Conservation (phyloP, 2,113 vertebrate genomes). For the Bucco capensis region DNA sequence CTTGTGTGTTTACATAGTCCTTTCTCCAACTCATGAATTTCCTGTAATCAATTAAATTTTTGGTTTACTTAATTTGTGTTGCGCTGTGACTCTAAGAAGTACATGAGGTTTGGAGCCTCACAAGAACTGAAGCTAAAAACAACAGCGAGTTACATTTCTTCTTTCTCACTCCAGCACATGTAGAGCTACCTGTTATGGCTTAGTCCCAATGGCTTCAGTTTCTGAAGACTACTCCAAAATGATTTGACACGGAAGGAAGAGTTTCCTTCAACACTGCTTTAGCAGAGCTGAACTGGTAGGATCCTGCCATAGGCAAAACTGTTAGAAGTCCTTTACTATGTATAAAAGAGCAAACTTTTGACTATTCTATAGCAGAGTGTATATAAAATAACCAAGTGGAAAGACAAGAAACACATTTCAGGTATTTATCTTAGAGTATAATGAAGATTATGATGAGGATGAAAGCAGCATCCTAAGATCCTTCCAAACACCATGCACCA, state of each 20-base stretch:
- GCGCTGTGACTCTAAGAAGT: not conserved
- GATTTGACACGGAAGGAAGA: not conserved
- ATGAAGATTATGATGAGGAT: not conserved
- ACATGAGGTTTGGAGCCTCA: not conserved
- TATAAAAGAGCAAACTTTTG: not conserved
- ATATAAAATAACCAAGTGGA: not conserved
- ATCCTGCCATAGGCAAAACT: not conserved
- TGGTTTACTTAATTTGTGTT: conserved; percentile 1
- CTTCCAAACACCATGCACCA: not conserved
- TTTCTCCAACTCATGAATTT: conserved; percentile 30
- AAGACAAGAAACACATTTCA: not conserved
- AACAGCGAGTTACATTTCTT: not conserved
- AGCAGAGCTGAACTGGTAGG: not conserved
- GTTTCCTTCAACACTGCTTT: not conserved
- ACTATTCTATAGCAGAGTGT: not conserved
- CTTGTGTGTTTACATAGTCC: conserved; percentile 18
- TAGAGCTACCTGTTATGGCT: not conserved
- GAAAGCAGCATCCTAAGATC: not conserved
- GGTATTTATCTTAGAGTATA: not conserved
- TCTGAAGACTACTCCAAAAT: not conserved
- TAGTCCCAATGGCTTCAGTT: rapidly evolving
- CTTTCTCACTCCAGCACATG: not conserved
- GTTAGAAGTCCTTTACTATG: not conserved
- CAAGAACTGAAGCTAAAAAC: not conserved
- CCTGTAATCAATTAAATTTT: conserved; percentile 49